Base-by-base conservation (phyloP, 2,888 invertebrate species). In the Drosophila merina region DNA sequence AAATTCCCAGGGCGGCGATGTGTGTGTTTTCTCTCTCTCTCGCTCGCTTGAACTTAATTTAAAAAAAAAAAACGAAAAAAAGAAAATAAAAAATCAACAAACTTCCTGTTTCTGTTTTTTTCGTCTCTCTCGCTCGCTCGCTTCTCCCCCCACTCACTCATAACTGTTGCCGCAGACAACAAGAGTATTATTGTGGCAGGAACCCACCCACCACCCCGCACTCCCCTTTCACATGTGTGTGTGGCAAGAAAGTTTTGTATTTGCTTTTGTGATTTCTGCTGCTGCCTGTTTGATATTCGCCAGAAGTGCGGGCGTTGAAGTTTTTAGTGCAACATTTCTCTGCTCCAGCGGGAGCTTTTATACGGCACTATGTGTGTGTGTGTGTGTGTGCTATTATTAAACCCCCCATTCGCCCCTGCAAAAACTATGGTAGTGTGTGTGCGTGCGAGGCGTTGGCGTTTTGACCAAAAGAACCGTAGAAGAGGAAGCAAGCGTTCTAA, bases 151-250 rank as follows among this genome's bases (percentile, higher is more conserved):
- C 9, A 47, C 48, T 7, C 40, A 52, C 44, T 14, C 58, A 83
- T 80, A 77, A 86, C 84, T 78, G 66, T 75, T 75, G 87, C 85
- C 88, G 85, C 82, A 84, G 88, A 88, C 84, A 84, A 84, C 87
- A 86, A 84, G 85, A 86, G 85, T 78, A 84, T 78, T 84, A 88
- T 83, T 83, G 83, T 78, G 83, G 83, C 83, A 80, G 81, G 12
- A 12, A n/a, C 28, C 54, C 50, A 30, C 20, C 31, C 38, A 12
- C 51, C 57, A 44, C 26, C 56, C 26, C 56, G 51, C 40, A 40
- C 25, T 36, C 52, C 49, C 54, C 10, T 74, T 79, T 42, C 26
- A 8, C 33, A 9, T 30, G 28, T 55, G 45, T 56, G 51, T 52
- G 26, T 50, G 76, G 71, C 54, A 79, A 69, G 81, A 81, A 86